A percentile compares a stretch with the other conserved stretches of the same genome.
These are phyloP conservation scores for Trimorus sp. DNA, from an alignment of 2,888 invertebrate genomes.

Conservation along the genomic window DNA sequence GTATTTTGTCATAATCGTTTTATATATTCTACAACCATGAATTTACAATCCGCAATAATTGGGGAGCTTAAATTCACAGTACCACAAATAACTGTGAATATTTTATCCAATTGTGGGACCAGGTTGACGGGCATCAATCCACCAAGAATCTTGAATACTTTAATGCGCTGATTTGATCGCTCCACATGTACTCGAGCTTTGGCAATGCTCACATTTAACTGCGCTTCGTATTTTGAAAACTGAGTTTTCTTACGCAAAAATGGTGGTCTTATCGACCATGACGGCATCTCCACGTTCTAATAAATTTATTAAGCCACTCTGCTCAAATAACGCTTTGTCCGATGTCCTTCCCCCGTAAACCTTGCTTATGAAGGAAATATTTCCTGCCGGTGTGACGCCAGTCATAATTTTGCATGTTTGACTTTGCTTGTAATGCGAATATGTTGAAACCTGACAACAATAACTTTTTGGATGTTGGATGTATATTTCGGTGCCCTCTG, in stretches of 20 bases:
- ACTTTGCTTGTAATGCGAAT: slow-evolving; percentile 15
- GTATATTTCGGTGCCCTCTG: slow-evolving; percentile 21
- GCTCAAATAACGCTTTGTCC: slow-evolving; percentile 14
- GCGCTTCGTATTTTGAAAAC: slow-evolving; percentile 52
- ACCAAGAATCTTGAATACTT: slow-evolving; percentile 51
- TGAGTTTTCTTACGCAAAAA: slow-evolving; percentile 56
- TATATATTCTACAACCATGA: too few relatives aligned
- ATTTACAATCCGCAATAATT: slow-evolving; percentile 36
- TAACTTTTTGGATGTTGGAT: slow-evolving; percentile 4
- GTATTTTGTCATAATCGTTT: too few relatives aligned
- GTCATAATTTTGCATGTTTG: slow-evolving; percentile 18
- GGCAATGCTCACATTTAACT: slow-evolving; percentile 52
- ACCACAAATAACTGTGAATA: slow-evolving; percentile 37
- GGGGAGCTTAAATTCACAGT: slow-evolving; percentile 38
- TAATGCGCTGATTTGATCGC: slow-evolving; percentile 53
- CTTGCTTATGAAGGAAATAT: slow-evolving; percentile 23
- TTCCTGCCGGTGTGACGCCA: slow-evolving; percentile 16
- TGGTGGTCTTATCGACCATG: slow-evolving; percentile 54
- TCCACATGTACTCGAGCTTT: slow-evolving; percentile 66
- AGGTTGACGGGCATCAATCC: slow-evolving; percentile 33
- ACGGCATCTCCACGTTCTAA: slow-evolving; percentile 9
- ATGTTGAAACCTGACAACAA: slow-evolving; percentile 14
- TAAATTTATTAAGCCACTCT: slow-evolving; percentile 13
- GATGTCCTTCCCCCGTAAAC: slow-evolving; percentile 13
- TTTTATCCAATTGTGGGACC: slow-evolving; percentile 31